Evolutionary conservation across 2,888 invertebrate species (phyloP).

Genomic region (Drosophila koepferae): DNA sequence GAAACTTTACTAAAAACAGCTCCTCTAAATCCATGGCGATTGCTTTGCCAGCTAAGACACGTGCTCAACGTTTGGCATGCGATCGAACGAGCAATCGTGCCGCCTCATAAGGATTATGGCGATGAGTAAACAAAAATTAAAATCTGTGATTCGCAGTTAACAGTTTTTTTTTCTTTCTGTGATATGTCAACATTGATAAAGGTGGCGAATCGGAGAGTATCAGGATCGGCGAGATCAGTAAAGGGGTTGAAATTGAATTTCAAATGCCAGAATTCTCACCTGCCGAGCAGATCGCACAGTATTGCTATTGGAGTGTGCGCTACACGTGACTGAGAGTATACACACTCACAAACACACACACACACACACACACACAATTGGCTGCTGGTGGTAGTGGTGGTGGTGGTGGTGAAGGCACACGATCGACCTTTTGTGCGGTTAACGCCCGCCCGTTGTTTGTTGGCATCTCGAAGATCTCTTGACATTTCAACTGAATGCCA

Average conservation of each 20-base stretch:
- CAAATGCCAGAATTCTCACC: constrained; percentile 56
- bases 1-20: neutral
- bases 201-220: constrained; percentile 49
- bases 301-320: constrained; percentile 72
- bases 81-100: constrained; percentile 42
- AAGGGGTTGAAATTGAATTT: constrained; percentile 45
- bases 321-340: constrained; percentile 61
- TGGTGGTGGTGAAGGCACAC: constrained; percentile 40
- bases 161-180: constrained; percentile 3
- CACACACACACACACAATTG: constrained; percentile 40
- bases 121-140: constrained; percentile 64
- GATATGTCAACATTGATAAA: constrained; percentile 58
- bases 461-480: constrained; percentile 58
- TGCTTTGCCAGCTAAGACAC: constrained; percentile 22
- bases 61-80: constrained; percentile 47
- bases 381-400: neutral
- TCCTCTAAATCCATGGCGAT: neutral
- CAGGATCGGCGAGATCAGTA: constrained; percentile 21
- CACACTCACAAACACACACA: constrained; percentile 6
- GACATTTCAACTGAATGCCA: constrained; percentile 54
- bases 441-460: constrained; percentile 61
- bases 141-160: constrained; percentile 25
- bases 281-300: constrained; percentile 33
- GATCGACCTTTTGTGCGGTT: constrained; percentile 66
- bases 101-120: constrained; percentile 53